Evolutionary conservation across 2,113 vertebrate genomes (phyloP).

Genomic region (Urocynchramus pylzowi): DNA sequence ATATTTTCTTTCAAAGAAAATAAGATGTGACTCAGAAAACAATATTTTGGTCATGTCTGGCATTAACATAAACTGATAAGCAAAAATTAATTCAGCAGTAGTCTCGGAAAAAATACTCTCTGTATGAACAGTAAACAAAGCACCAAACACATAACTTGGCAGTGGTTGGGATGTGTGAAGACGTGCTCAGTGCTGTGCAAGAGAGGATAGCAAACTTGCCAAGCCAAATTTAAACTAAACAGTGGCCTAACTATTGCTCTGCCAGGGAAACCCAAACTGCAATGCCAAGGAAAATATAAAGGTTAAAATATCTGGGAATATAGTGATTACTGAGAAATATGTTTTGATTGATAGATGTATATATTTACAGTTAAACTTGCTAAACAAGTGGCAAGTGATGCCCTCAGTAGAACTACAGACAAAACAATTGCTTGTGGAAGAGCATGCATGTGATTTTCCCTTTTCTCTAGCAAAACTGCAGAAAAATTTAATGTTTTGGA

Average conservation of each 20-base stretch:
- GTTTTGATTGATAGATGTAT: neutral
- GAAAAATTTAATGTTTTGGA: neutral
- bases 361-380: neutral
- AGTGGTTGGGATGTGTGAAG: neutral
- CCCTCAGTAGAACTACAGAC: neutral
- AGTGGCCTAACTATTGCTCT: neutral
- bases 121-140: neutral
- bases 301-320: neutral
- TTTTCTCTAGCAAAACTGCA: neutral
- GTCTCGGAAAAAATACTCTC: neutral
- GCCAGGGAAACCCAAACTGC: neutral
- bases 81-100: neutral
- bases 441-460: neutral
- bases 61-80: neutral
- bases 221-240: neutral
- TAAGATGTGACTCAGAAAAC: neutral
- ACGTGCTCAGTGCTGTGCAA: neutral
- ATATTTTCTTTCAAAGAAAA: neutral
- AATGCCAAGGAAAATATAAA: neutral
- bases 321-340: neutral
- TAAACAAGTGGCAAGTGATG: neutral
- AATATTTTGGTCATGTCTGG: neutral
- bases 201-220: neutral
- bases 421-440: neutral
- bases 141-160: neutral